Conservation (phyloP, 2,113 vertebrate genomes). For the Prochilodus magdalenae region DNA sequence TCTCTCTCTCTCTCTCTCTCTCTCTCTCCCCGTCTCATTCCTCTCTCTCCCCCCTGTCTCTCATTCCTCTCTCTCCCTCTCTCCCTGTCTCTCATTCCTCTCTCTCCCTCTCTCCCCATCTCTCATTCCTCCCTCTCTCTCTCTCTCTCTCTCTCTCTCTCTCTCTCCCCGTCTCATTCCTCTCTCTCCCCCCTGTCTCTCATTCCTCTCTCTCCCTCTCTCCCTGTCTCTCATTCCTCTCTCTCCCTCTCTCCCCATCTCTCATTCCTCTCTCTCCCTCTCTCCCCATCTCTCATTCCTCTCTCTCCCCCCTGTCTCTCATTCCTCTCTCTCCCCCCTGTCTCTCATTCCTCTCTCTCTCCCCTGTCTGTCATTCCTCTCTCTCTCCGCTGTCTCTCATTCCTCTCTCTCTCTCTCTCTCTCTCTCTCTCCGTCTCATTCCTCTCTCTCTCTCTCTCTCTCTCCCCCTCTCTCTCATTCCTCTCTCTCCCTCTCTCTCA, state of each 20-base stretch:
- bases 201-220: background rate
- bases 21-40: background rate
- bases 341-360: background rate
- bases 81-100: background rate
- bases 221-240: background rate
- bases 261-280: background rate
- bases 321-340: background rate
- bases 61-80: background rate
- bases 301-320: background rate
- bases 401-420: no score
- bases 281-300: background rate
- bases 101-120: no score
- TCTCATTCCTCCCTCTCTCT: no score
- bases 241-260: conserved; percentile 3
- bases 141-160: background rate
- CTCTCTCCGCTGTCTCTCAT: no score
- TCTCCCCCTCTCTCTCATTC: background rate
- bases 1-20: background rate
- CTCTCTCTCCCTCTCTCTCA: background rate
- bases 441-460: background rate
- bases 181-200: no score
- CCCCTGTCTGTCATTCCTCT: no score
- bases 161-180: background rate
- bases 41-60: background rate
- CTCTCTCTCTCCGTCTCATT: no score